phyloP scores from a whole-genome alignment of 1,140 invertebrate species.

The Drosophila chauvacae region DNA sequence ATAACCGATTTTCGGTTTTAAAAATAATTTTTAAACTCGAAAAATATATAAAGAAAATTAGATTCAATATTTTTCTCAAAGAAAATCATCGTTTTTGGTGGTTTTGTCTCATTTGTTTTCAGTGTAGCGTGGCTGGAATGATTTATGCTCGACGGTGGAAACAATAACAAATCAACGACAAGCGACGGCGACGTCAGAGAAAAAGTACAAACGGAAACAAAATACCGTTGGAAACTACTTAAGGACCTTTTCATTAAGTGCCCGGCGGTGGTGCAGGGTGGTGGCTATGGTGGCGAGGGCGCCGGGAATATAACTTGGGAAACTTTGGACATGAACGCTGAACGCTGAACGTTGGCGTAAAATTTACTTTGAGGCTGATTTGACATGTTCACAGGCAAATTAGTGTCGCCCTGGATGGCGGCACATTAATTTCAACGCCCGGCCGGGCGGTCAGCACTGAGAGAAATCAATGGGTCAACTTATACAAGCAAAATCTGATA shows the following conservation, averaged over 20 bases:
- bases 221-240: conserved; percentile 83
- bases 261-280: conserved; percentile 30
- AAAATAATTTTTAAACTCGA: too few species aligned
- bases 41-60: too few species aligned
- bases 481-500: too few species aligned
- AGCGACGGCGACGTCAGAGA: conserved; percentile 60
- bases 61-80: too few species aligned
- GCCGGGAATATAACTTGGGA: conserved; percentile 7
- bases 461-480: not conserved
- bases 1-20: not conserved
- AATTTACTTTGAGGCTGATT: conserved; percentile 77
- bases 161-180: conserved; percentile 81
- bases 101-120: too few species aligned
- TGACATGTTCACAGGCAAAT: conserved; percentile 83
- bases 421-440: conserved; percentile 75
- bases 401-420: conserved; percentile 74
- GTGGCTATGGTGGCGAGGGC: conserved; percentile 16
- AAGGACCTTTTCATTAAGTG: conserved; percentile 83
- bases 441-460: conserved; percentile 12
- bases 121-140: conserved; percentile 37
- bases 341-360: conserved; percentile 52
- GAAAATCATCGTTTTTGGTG: too few species aligned
- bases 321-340: conserved; percentile 29
- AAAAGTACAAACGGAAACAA: conserved; percentile 82
- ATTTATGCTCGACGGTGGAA: conserved; percentile 76